Evolutionary conservation across 2,888 invertebrate species (phyloP), one percentile per base, ranked within the genome.

Genomic region (Agelastica alni): DNA sequence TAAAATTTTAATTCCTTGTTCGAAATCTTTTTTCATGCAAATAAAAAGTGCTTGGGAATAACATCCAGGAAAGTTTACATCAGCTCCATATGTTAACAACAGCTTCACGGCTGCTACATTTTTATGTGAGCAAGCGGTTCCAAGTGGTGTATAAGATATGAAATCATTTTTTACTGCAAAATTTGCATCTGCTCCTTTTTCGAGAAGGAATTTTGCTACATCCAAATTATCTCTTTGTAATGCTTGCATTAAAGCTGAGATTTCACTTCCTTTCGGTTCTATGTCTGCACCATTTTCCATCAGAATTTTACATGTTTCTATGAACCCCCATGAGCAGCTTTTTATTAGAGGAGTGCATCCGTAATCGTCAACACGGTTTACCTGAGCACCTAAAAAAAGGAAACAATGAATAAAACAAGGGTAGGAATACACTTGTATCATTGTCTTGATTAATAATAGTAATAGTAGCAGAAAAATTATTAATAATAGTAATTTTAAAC

Each of bases 251-350:
- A 55, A 14, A 12, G 49, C 31, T 2, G 39, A 42, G 4, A 12
- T 9, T 1, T 7, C 12, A 13, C 12, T n/a, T n/a, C n/a, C 10
- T 13, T 4, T n/a, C 10, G 13, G 4, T 10, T 49, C 28, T 3
- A 45, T 7, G n/a, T 41, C 26, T 1, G 54, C 54, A 1, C 45
- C 41, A 16, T 41, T 26, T 14, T 44, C 14, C 9, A 55, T 4
- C 7, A 55, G 54, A 17, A 49, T 41, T 20, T 41, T 17, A 20
- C 45, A 41, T 4, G 45, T 39, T 37, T 55, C 41, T 7, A 9
- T n/a, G 20, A 45, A 55, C 20, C 49, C 49, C 54, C 54, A 55
- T 4, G 32, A 44, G 44, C 37, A 36, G 18, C 39, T 31, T 16
- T 45, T 51, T 22, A 49, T 44, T 7, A 55, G 20, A 17, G 54